These are phyloP conservation scores for Acrocera orbiculus DNA, from an alignment of 2,888 invertebrate species.

Conservation along the genomic window DNA sequence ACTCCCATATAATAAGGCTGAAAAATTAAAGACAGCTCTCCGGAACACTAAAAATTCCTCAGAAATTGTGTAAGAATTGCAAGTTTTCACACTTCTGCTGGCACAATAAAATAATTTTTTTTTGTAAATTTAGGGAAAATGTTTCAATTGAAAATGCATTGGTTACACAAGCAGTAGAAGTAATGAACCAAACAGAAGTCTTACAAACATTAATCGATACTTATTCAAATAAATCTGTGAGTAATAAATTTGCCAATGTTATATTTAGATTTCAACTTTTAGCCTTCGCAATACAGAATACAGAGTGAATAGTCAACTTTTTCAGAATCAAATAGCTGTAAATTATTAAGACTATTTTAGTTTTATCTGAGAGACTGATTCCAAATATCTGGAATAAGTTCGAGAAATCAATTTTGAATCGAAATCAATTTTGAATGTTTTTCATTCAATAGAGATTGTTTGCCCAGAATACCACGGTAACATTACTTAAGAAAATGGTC, in stretches of 20 bases:
- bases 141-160: constrained; percentile 24
- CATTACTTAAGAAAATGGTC: too few species aligned
- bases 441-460: too few species aligned
- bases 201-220: constrained; percentile 28
- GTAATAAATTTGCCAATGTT: constrained; percentile 4
- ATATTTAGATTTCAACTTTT: too few species aligned
- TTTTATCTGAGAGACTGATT: too few species aligned
- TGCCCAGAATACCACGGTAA: too few species aligned
- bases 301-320: too few species aligned
- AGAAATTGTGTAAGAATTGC: constrained; percentile 2
- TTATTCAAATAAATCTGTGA: constrained; percentile 27
- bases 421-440: too few species aligned
- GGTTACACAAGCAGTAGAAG: constrained; percentile 29
- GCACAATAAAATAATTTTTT: background rate
- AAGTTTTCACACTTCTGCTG: background rate
- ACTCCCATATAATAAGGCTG: constrained; percentile 3
- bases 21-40: constrained; percentile 5
- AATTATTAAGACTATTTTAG: too few species aligned
- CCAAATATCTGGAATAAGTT: too few species aligned
- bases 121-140: constrained; percentile 14
- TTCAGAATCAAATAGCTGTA: too few species aligned
- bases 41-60: background rate
- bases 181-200: constrained; percentile 31
- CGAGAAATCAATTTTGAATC: too few species aligned
- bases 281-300: too few species aligned